Percentiles rank a stretch among this genome's conserved stretches.
Conservation (phyloP, 2,113 vertebrate species). For the Gulo gulo region DNA sequence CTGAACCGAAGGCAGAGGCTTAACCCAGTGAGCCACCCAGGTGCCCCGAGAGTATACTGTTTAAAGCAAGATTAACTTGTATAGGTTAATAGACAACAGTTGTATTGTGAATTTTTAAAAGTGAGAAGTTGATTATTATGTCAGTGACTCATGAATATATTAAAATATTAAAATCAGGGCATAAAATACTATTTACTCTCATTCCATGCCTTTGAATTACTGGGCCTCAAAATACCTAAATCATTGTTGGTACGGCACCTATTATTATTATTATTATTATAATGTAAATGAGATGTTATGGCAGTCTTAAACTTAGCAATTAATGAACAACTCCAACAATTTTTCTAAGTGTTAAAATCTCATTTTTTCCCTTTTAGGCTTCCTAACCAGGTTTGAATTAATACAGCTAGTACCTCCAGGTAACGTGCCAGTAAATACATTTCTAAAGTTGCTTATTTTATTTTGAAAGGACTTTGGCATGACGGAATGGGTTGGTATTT, state of each 20-base stretch:
- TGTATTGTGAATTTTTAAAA: slow-evolving; percentile 37
- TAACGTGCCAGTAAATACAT: slow-evolving; percentile 70
- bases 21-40: too few relatives aligned
- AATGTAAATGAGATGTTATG: not conserved
- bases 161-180: not conserved
- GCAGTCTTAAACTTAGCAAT: slow-evolving; percentile 7
- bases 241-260: not conserved
- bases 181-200: too few relatives aligned
- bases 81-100: not conserved
- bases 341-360: slow-evolving; percentile 54
- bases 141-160: not conserved
- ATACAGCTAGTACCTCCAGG: slow-evolving; percentile 85
- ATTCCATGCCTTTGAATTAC: not conserved
- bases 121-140: not conserved
- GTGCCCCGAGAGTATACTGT: not conserved
- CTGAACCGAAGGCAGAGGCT: too few relatives aligned
- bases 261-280: not conserved
- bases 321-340: not conserved
- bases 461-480: slow-evolving; percentile 5
- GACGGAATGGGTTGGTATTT: not conserved
- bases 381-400: slow-evolving; percentile 84
- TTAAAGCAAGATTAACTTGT: slow-evolving; percentile 8
- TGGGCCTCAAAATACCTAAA: not conserved
- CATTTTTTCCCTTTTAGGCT: slow-evolving; percentile 75
- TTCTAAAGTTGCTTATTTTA: slow-evolving; percentile 25